A percentile compares a stretch with the other conserved stretches of the same genome.
These are phyloP conservation scores for Gambelia wislizenii DNA, from an alignment of 2,797 vertebrate species.

Conservation along the genomic window DNA sequence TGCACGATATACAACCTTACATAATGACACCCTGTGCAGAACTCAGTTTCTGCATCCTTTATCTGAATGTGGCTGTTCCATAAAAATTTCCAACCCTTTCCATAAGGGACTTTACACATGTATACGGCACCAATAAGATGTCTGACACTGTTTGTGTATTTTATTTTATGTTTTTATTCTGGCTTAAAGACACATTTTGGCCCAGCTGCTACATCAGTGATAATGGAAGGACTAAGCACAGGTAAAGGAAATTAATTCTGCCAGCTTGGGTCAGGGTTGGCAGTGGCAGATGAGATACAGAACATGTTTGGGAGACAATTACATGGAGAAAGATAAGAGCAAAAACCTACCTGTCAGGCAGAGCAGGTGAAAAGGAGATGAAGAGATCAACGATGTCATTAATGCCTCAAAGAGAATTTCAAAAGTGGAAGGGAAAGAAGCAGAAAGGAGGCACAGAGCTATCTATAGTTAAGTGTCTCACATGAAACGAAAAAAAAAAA, in stretches of 20 bases:
- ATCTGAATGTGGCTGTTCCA: no score
- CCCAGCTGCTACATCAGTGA: no score
- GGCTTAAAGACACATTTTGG: not conserved
- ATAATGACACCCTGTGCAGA: no score
- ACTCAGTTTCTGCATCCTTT: no score
- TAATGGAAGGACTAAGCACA: not conserved
- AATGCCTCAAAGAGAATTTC: constrained; percentile 52
- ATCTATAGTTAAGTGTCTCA: constrained; percentile 8
- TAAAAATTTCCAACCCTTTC: no score
- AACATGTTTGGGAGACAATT: constrained; percentile 24
- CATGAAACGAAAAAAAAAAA: constrained; percentile 14
- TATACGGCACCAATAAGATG: no score
- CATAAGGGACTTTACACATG: no score
- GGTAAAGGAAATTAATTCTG: not conserved
- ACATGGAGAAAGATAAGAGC: constrained; percentile 17
- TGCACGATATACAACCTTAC: no score
- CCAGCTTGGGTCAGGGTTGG: not conserved
- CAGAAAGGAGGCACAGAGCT: not conserved
- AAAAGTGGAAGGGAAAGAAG: constrained; percentile 15
- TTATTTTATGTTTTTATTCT: not conserved
- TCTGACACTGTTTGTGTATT: no score
- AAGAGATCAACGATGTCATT: constrained; percentile 17
- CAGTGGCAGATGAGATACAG: not conserved
- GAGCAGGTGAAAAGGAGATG: constrained; percentile 36
- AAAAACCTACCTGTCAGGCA: constrained; percentile 7